A percentile compares a stretch with the other conserved stretches of the same genome.
Conservation (phyloP, 1,140 invertebrate species). For the Heliconius congener region DNA sequence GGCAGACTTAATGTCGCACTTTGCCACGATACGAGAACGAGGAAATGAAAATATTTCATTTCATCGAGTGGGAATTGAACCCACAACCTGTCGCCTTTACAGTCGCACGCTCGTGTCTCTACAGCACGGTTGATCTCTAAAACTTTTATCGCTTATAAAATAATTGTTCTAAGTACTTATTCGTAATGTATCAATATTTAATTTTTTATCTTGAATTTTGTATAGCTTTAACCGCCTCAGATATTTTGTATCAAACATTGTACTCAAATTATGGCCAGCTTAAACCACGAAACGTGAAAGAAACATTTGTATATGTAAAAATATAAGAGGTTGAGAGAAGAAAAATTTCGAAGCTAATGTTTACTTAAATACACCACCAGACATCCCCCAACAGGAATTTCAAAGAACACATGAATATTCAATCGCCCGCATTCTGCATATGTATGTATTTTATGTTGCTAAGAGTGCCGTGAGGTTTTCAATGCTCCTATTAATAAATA, state of each 20-base stretch:
- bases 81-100: too few species aligned
- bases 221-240: too few species aligned
- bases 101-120: too few species aligned
- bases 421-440: background rate
- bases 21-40: too few species aligned
- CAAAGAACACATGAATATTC: slow-evolving; percentile 6
- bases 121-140: too few species aligned
- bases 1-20: too few species aligned
- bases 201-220: too few species aligned
- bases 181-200: too few species aligned
- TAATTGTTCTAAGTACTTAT: too few species aligned
- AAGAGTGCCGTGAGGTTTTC: background rate
- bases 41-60: too few species aligned
- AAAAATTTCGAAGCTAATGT: background rate
- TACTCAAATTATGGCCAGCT: background rate
- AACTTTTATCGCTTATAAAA: too few species aligned
- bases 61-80: too few species aligned
- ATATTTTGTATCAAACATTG: background rate
- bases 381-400: slow-evolving; percentile 1
- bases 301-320: background rate
- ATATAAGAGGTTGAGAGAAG: background rate
- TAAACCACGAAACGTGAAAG: background rate
- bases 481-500: background rate
- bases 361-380: slow-evolving; percentile 11
- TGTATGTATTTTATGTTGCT: background rate